Percentiles rank a stretch among this genome's conserved stretches.
These are phyloP conservation scores for Sebastes jordani DNA, from an alignment of 2,797 vertebrate species.

Conservation along the genomic window DNA sequence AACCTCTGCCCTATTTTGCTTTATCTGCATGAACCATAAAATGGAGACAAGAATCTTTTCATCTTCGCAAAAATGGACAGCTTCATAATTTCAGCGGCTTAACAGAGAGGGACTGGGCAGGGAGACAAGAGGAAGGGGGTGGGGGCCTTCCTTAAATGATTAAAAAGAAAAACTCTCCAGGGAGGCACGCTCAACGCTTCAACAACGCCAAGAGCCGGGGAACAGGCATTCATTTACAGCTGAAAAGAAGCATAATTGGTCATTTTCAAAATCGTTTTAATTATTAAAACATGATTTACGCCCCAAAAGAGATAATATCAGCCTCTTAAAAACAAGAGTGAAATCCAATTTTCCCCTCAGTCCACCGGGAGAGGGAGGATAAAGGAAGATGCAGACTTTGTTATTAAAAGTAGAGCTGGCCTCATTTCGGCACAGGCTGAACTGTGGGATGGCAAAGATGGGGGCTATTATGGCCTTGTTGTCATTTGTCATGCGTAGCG, in stretches of 20 bases:
- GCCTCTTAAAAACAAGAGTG: constrained; percentile 57
- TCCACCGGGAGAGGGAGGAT: constrained; percentile 57
- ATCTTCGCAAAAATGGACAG: constrained; percentile 14
- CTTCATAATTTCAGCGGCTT: constrained; percentile 20
- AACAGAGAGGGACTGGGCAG: not conserved
- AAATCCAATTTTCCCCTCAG: constrained; percentile 63
- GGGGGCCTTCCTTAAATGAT: constrained; percentile 38
- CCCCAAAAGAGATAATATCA: constrained; percentile 62
- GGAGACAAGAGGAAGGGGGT: not conserved
- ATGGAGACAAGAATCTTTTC: constrained; percentile 21
- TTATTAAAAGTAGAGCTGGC: constrained; percentile 66
- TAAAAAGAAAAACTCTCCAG: constrained; percentile 51
- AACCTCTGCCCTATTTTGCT: constrained; percentile 13
- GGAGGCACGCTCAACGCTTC: not conserved
- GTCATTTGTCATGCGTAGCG: constrained; percentile 32
- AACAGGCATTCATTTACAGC: constrained; percentile 23
- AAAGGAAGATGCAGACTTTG: constrained; percentile 42
- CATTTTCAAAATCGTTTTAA: constrained; percentile 67
- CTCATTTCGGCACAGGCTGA: constrained; percentile 55
- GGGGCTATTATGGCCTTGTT: constrained; percentile 34
- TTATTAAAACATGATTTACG: constrained; percentile 68
- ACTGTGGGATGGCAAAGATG: constrained; percentile 33
- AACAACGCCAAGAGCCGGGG: not conserved
- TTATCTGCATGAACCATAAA: constrained; percentile 32
- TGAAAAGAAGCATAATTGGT: constrained; percentile 59